Evolutionary conservation across 2,888 invertebrate genomes (phyloP).

Genomic region (Gari tellinella): DNA sequence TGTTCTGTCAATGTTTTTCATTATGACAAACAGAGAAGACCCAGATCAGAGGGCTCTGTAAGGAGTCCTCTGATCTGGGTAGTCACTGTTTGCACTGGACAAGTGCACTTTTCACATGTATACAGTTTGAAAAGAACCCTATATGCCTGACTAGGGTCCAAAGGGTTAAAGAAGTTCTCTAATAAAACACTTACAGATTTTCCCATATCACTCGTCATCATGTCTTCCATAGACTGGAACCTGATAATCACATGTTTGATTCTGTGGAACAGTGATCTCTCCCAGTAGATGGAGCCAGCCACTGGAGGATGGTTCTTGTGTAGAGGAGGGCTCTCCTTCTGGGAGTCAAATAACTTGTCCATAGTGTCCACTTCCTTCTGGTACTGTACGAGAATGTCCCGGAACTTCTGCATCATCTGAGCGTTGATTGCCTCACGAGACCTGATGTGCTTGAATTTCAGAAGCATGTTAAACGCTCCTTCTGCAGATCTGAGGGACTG

Average conservation of each 20-base stretch:
- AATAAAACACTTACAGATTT: slow-evolving; percentile 85
- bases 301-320: slow-evolving; percentile 91
- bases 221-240: slow-evolving; percentile 91
- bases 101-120: too few relatives aligned
- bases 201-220: slow-evolving; percentile 90
- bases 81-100: too few relatives aligned
- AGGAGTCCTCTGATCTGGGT: too few relatives aligned
- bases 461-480: slow-evolving; percentile 91
- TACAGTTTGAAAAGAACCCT: too few relatives aligned
- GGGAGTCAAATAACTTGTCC: slow-evolving; percentile 81
- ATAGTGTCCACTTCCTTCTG: slow-evolving; percentile 90
- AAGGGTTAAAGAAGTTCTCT: too few relatives aligned
- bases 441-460: slow-evolving; percentile 92
- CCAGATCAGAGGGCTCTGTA: too few relatives aligned
- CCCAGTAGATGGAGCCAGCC: slow-evolving; percentile 95
- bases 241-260: slow-evolving; percentile 92
- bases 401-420: slow-evolving; percentile 92
- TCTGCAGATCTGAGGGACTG: slow-evolving; percentile 92
- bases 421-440: slow-evolving; percentile 90
- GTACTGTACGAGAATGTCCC: slow-evolving; percentile 93
- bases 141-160: too few relatives aligned
- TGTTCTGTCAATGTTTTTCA: too few relatives aligned
- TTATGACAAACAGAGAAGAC: too few relatives aligned
- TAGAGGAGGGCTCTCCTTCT: slow-evolving; percentile 87
- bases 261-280: slow-evolving; percentile 90